These are phyloP conservation scores for Eupsilia transversa DNA, from an alignment of 2,888 invertebrate genomes.

Conservation along the genomic window DNA sequence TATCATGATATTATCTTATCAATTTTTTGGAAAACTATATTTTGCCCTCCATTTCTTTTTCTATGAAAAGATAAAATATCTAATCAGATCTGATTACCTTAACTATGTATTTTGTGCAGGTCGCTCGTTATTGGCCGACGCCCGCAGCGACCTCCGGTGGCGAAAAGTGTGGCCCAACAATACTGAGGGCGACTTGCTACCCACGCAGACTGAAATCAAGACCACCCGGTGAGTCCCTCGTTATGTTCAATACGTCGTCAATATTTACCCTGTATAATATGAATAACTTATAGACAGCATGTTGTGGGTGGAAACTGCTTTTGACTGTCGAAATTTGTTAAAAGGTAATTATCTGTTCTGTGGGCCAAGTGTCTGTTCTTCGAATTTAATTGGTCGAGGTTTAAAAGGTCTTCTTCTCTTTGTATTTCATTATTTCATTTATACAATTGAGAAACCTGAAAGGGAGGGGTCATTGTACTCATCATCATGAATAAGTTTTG, in stretches of 20 bases:
- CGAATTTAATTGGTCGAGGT: background rate
- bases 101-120: slow-evolving; percentile 80
- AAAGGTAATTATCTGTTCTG: slow-evolving; percentile 4
- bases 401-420: background rate
- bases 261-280: slow-evolving; percentile 34
- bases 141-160: slow-evolving; percentile 93
- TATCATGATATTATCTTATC: slow-evolving; percentile 16
- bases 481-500: background rate
- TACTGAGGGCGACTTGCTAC: slow-evolving; percentile 83
- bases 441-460: background rate
- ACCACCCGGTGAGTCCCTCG: slow-evolving; percentile 80
- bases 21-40: slow-evolving; percentile 26
- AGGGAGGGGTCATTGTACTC: background rate
- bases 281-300: slow-evolving; percentile 7
- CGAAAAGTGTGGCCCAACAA: slow-evolving; percentile 91
- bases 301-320: slow-evolving; percentile 2
- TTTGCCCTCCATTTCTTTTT: slow-evolving; percentile 22
- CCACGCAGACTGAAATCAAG: slow-evolving; percentile 83
- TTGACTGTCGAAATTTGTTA: background rate
- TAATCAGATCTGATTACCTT: slow-evolving; percentile 35
- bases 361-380: background rate
- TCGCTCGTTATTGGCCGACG: slow-evolving; percentile 93
- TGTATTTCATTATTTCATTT: background rate
- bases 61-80: slow-evolving; percentile 19
- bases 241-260: slow-evolving; percentile 15